phyloP scores from a whole-genome alignment of 2,113 vertebrate genomes.

The Oreochromis niloticus region DNA sequence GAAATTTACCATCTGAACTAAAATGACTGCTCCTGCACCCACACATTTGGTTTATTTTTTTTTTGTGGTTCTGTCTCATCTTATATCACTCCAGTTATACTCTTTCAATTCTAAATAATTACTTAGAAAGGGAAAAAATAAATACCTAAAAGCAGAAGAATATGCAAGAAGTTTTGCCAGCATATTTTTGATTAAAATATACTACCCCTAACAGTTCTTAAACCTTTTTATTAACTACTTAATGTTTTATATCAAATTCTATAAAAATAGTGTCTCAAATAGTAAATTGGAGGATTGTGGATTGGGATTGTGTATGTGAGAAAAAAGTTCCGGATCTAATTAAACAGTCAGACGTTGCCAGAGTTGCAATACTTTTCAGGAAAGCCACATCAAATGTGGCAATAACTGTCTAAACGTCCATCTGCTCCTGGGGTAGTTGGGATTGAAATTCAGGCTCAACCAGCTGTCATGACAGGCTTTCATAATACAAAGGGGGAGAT shows the following conservation, averaged over 20 bases:
- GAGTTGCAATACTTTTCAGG: not conserved
- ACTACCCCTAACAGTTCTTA: not conserved
- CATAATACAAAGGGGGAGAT: slow-evolving; percentile 15
- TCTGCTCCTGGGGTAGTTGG: not conserved
- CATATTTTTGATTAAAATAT: not conserved
- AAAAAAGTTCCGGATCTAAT: not conserved
- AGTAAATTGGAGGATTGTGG: not conserved
- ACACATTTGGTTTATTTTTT: not conserved
- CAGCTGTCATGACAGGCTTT: not conserved
- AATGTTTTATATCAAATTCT: not conserved
- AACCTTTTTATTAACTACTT: not conserved
- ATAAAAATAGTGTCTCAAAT: not conserved
- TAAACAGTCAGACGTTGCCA: not conserved
- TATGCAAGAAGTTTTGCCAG: not conserved
- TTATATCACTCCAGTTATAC: not conserved
- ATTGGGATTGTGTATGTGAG: not conserved
- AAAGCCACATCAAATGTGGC: not conserved
- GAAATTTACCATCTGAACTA: not conserved
- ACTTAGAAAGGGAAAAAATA: not conserved
- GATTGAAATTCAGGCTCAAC: not conserved
- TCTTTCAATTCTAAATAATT: not conserved
- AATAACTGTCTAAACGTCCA: not conserved
- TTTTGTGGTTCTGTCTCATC: not conserved
- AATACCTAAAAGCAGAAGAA: not conserved
- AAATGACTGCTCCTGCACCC: not conserved